A percentile compares a stretch with the other conserved stretches of the same genome.
These are phyloP conservation scores for Micronycteris hirsuta DNA, from an alignment of 2,113 vertebrate genomes.

Conservation along the genomic window DNA sequence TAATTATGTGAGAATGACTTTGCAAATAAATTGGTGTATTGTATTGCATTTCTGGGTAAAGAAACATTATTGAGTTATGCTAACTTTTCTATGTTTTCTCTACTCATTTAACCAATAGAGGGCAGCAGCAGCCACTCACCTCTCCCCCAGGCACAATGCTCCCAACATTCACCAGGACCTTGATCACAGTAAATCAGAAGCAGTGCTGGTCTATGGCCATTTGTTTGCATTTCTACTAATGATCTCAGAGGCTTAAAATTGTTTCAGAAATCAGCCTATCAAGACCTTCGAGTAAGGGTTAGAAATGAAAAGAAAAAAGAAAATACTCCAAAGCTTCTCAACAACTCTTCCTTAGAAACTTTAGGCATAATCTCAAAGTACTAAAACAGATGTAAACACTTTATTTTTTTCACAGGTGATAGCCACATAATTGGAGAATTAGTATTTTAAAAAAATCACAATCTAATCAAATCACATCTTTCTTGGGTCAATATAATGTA, in stretches of 20 bases:
- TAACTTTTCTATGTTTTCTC: not conserved
- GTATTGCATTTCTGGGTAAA: not conserved
- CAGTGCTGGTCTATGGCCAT: not conserved
- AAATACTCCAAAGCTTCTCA: not conserved
- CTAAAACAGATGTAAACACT: constrained; percentile 5
- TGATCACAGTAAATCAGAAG: not conserved
- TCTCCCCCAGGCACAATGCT: not conserved
- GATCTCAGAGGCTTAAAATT: not conserved
- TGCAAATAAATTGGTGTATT: not conserved
- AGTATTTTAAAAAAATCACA: constrained; percentile 15
- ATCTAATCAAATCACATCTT: not conserved
- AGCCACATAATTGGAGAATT: not conserved
- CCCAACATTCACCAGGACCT: not conserved
- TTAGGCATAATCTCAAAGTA: not conserved
- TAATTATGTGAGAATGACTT: not conserved
- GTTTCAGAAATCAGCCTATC: not conserved
- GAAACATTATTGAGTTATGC: not conserved
- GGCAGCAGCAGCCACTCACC: not conserved
- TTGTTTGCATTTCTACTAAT: not conserved
- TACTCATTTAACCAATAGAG: not conserved
- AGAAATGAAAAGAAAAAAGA: not conserved
- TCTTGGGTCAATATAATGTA: constrained; percentile 12
- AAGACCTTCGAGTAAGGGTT: not conserved
- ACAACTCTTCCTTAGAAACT: not conserved
- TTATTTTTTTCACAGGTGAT: not conserved